Evolutionary conservation across 2,888 invertebrate species (phyloP).

Genomic region (Diogma glabrata): DNA sequence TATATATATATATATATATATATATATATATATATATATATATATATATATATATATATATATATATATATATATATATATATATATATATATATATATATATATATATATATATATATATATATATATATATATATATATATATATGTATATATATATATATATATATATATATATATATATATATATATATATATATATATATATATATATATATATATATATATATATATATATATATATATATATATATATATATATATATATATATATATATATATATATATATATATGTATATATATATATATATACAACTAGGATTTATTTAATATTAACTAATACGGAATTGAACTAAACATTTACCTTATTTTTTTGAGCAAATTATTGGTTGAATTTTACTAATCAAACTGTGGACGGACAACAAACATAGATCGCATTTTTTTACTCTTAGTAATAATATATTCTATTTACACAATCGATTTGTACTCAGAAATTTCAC

Average conservation of each 20-base stretch:
- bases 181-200: background rate
- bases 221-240: background rate
- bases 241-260: background rate
- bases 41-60: background rate
- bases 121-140: background rate
- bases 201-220: background rate
- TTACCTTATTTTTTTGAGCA: too few relatives aligned
- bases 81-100: background rate
- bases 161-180: background rate
- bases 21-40: background rate
- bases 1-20: slow-evolving; percentile 3
- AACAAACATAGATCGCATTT: too few relatives aligned
- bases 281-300: background rate
- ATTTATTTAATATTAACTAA: too few relatives aligned
- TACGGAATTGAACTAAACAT: too few relatives aligned
- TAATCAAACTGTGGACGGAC: too few relatives aligned
- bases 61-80: background rate
- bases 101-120: background rate
- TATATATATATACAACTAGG: background rate
- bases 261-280: background rate
- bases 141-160: background rate
- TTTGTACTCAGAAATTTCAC: too few relatives aligned
- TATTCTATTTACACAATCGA: too few relatives aligned
- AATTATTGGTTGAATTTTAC: too few relatives aligned
- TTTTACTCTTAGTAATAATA: too few relatives aligned